Percentiles rank a stretch among this genome's conserved stretches.
Conservation (phyloP, 2,797 vertebrate genomes). For the Harpagifer antarcticus region DNA sequence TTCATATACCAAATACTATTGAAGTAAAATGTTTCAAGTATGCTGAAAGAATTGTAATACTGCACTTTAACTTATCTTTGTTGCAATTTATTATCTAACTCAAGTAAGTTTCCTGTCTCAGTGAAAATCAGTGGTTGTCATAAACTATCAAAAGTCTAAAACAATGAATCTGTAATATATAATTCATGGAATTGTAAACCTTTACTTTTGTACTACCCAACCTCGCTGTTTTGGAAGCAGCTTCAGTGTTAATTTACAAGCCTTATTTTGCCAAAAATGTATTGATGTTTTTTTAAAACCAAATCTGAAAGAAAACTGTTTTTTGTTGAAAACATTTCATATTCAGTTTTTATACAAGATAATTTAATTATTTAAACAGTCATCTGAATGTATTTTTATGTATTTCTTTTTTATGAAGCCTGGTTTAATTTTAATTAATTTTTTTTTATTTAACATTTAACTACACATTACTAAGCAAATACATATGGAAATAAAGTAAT, state of each 20-base stretch:
- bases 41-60: constrained; percentile 31
- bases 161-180: background rate
- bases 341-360: constrained; percentile 24
- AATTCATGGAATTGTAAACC: background rate
- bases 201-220: background rate
- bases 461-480: background rate
- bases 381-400: constrained; percentile 18
- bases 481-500: background rate
- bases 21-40: constrained; percentile 16
- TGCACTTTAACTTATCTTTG: constrained; percentile 71
- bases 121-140: background rate
- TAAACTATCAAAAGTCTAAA: background rate
- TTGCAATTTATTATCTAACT: background rate
- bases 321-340: constrained; percentile 44
- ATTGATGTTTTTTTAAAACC: constrained; percentile 27
- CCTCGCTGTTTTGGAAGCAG: constrained; percentile 2
- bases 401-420: background rate
- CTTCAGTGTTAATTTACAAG: constrained; percentile 15
- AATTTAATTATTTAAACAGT: constrained; percentile 43
- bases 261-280: constrained; percentile 25
- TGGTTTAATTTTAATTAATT: too few relatives aligned
- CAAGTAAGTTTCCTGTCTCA: background rate
- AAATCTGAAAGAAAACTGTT: constrained; percentile 32
- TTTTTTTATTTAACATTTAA: too few relatives aligned
- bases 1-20: constrained; percentile 24